Evolutionary conservation across 2,797 vertebrate species (phyloP).

Genomic region (Hybognathus amarus): DNA sequence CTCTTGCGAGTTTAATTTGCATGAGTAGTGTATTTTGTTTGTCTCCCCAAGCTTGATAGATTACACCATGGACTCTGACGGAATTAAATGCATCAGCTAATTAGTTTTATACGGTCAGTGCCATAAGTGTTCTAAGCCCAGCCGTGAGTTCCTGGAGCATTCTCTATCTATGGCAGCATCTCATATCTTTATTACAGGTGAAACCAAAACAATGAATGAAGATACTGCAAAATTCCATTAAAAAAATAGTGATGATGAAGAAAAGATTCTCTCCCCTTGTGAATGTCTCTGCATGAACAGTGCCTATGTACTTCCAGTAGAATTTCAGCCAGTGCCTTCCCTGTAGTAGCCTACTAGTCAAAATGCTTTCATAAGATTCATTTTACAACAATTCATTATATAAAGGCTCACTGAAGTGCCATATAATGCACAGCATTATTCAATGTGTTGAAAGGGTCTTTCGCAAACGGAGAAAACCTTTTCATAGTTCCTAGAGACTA

Average conservation of each 20-base stretch:
- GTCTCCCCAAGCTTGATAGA: slow-evolving; percentile 70
- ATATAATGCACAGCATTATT: too few species aligned
- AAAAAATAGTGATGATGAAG: not conserved
- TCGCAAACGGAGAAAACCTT: too few species aligned
- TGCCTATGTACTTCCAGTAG: not conserved
- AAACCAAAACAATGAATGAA: not conserved
- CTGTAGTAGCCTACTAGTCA: too few species aligned
- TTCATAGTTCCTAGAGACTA: too few species aligned
- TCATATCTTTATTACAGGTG: not conserved
- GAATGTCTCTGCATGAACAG: too few species aligned
- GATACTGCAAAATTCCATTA: not conserved
- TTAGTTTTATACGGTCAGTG: slow-evolving; percentile 76
- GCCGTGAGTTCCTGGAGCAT: slow-evolving; percentile 42
- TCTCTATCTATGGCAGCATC: not conserved
- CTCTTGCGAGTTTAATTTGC: slow-evolving; percentile 74
- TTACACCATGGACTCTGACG: slow-evolving; percentile 71
- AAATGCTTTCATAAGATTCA: not conserved
- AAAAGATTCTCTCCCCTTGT: not conserved
- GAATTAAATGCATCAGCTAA: slow-evolving; percentile 80
- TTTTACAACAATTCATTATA: not conserved
- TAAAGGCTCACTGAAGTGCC: too few species aligned
- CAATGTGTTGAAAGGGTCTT: too few species aligned
- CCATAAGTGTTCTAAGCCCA: slow-evolving; percentile 54
- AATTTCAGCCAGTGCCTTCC: not conserved
- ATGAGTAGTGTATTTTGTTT: slow-evolving; percentile 77